Percentiles rank a stretch among this genome's conserved stretches.
phyloP scores from a whole-genome alignment of 1,140 invertebrate genomes.

The Euwallacea fornicatus region DNA sequence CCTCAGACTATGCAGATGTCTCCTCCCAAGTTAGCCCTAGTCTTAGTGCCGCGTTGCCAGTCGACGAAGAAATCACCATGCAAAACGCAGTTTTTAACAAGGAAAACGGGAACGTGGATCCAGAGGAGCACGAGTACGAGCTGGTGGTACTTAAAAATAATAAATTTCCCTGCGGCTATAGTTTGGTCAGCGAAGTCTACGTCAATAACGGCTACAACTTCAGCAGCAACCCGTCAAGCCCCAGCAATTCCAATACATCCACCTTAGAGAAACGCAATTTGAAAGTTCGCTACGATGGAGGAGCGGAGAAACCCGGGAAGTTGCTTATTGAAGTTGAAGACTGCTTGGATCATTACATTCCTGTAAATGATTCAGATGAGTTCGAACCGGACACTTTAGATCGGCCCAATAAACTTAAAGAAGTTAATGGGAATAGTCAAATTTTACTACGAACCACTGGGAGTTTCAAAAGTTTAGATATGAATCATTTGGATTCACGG shows the following conservation, averaged over 20 bases:
- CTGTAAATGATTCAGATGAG: slow-evolving; percentile 69
- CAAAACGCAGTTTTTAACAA: slow-evolving; percentile 67
- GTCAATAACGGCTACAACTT: slow-evolving; percentile 75
- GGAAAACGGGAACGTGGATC: slow-evolving; percentile 55
- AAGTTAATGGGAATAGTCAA: slow-evolving; percentile 57
- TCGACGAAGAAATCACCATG: slow-evolving; percentile 78
- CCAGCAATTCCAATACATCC: slow-evolving; percentile 65
- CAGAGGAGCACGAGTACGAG: slow-evolving; percentile 56
- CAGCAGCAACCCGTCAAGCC: slow-evolving; percentile 62
- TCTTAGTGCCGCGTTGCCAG: slow-evolving; percentile 67
- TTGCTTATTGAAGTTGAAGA: slow-evolving; percentile 79
- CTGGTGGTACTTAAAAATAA: slow-evolving; percentile 56
- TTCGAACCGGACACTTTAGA: slow-evolving; percentile 85
- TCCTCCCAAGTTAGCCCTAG: slow-evolving; percentile 69
- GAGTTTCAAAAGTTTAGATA: slow-evolving; percentile 60
- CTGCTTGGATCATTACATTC: slow-evolving; percentile 68
- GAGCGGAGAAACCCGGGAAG: slow-evolving; percentile 66
- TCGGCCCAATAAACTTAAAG: slow-evolving; percentile 62
- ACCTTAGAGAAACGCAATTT: slow-evolving; percentile 58
- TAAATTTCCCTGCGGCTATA: slow-evolving; percentile 58
- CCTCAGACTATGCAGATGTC: slow-evolving; percentile 64
- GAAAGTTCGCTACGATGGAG: slow-evolving; percentile 60
- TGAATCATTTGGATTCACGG: slow-evolving; percentile 20
- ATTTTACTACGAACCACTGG: slow-evolving; percentile 61
- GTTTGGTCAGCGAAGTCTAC: slow-evolving; percentile 75